phyloP scores from a whole-genome alignment of 2,797 vertebrate species.

The Pempheris klunzingeri region DNA sequence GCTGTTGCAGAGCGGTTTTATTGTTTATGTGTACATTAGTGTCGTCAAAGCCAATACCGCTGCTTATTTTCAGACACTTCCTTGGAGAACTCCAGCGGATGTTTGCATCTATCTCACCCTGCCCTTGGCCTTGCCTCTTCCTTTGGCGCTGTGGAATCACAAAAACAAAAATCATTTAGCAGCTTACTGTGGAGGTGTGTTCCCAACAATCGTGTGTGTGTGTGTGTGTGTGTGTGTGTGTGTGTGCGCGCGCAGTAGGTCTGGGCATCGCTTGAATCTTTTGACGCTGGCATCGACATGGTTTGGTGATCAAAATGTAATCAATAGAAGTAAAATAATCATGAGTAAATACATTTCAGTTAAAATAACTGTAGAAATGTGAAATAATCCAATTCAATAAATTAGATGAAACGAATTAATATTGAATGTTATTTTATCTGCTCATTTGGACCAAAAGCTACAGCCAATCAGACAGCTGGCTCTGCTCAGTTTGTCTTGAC shows the following conservation, averaged over 20 bases:
- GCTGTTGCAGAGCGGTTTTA: conserved; percentile 14
- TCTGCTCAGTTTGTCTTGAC: background rate
- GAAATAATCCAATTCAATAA: no score
- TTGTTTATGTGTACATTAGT: conserved; percentile 29
- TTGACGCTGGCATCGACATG: background rate
- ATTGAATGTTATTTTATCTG: background rate
- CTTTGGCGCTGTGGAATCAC: conserved; percentile 77
- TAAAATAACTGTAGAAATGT: no score
- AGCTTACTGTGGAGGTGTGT: background rate
- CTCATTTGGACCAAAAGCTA: background rate
- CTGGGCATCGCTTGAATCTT: background rate
- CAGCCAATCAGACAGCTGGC: background rate
- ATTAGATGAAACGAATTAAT: no score
- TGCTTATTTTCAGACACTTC: conserved; percentile 29
- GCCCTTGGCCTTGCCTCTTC: conserved; percentile 83
- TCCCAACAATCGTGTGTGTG: background rate
- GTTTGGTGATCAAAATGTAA: background rate
- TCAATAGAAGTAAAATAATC: background rate
- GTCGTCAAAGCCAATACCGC: background rate
- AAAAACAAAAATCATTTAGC: conserved; percentile 36
- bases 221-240: no score
- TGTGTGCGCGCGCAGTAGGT: background rate
- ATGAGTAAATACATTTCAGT: background rate
- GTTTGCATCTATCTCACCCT: conserved; percentile 71
- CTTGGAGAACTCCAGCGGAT: conserved; percentile 24